Conservation (phyloP, 2,888 invertebrate species). For the Zaprionus bogoriensis region DNA sequence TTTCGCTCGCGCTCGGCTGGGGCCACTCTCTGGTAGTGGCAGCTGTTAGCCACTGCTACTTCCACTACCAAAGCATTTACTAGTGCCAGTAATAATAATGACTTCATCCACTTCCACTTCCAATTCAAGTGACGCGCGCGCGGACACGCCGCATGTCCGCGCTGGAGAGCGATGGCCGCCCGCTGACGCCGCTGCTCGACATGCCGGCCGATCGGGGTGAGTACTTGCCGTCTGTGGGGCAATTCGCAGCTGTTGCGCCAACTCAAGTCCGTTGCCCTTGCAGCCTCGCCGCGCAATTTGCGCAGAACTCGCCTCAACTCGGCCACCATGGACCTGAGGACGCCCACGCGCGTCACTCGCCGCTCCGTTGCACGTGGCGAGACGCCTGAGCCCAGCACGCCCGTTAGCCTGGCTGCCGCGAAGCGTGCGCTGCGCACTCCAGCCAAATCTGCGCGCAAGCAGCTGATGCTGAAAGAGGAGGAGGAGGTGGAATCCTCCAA, state of each 20-base stretch:
- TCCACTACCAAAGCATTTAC: too few species aligned
- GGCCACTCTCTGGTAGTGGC: too few species aligned
- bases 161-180: slow-evolving; percentile 48
- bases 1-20: too few species aligned
- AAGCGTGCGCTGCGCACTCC: slow-evolving; percentile 41
- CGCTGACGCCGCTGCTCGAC: slow-evolving; percentile 53
- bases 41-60: too few species aligned
- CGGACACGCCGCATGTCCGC: slow-evolving; percentile 51
- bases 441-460: slow-evolving; percentile 39
- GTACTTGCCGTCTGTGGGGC: too few species aligned
- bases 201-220: slow-evolving; percentile 40
- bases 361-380: slow-evolving; percentile 43
- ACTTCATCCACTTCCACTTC: background rate
- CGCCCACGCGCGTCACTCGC: slow-evolving; percentile 63
- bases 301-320: slow-evolving; percentile 66
- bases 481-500: background rate
- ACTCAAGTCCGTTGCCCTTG: background rate
- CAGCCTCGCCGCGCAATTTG: slow-evolving; percentile 54
- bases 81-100: background rate
- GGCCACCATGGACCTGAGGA: slow-evolving; percentile 48
- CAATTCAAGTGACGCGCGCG: slow-evolving; percentile 51
- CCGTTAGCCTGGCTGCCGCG: slow-evolving; percentile 24
- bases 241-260: background rate
- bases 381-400: slow-evolving; percentile 48
- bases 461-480: slow-evolving; percentile 28